These are phyloP conservation scores for Argyrosomus japonicus DNA, from an alignment of 2,113 vertebrate species.

Conservation along the genomic window DNA sequence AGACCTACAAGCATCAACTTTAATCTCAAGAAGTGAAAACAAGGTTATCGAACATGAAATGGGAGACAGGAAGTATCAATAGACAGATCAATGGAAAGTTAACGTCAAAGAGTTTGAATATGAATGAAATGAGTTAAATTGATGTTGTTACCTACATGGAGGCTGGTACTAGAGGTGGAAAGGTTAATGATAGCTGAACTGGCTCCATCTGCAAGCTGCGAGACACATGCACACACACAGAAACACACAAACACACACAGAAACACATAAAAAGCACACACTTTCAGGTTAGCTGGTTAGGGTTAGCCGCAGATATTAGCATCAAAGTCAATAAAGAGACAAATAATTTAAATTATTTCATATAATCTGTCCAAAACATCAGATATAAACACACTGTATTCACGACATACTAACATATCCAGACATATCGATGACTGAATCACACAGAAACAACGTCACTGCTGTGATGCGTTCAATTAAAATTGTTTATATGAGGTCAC, in stretches of 20 bases:
- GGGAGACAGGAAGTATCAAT: background rate
- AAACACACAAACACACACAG: conserved; percentile 34
- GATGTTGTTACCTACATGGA: conserved; percentile 92
- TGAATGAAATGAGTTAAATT: conserved; percentile 37
- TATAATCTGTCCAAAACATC: background rate
- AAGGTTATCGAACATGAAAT: background rate
- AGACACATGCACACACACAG: conserved; percentile 40
- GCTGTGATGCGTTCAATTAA: background rate
- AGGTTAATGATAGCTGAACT: conserved; percentile 91
- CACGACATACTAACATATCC: background rate
- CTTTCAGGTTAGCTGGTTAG: conserved; percentile 58
- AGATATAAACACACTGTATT: conserved; percentile 7
- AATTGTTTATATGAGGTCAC: conserved; percentile 43
- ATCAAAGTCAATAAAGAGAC: background rate
- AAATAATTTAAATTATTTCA: background rate
- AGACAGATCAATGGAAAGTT: no score
- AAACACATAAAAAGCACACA: conserved; percentile 31
- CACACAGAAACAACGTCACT: conserved; percentile 4
- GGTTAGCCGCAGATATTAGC: conserved; percentile 25
- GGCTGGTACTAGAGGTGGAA: conserved; percentile 85
- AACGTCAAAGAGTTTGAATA: background rate
- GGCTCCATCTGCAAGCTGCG: conserved; percentile 85
- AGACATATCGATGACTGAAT: conserved; percentile 19
- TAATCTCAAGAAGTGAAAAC: background rate
- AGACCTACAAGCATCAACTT: conserved; percentile 7